Base-by-base conservation (phyloP, 2,888 invertebrate genomes). In the Teleogryllus oceanicus region DNA sequence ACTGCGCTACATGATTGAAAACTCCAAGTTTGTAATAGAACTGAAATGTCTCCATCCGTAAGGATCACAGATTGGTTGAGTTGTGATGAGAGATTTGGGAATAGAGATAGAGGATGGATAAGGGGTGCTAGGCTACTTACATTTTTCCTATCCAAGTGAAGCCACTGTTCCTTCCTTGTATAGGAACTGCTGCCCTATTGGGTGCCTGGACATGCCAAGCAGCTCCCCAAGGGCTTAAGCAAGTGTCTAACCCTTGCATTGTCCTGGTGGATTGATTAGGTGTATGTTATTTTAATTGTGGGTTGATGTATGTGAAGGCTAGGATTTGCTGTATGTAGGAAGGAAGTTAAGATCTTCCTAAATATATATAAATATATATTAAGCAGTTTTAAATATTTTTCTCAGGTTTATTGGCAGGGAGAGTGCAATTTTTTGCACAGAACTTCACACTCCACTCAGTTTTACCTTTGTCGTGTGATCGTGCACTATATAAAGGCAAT, bases 31-130 rank as follows among this genome's bases (percentile, higher is more conserved):
- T 75, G 24, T 75, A 24, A 76, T 21, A 76, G 76, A 24, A 76
- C 37, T 76, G 37, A 24, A 37, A 76, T 21, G 76, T 37, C 21
- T 24, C 76, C 21, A 24, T 76, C 37, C 37, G 76, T 37, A 21
- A 76, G 37, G 76, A 37, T 76, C 16, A 37, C 76, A 24, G 76
- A 21, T 16, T 78, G 62, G 62, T 79, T 79, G 79, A 79, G 75
- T 79, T 79, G 79, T 79, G 79, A 75, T 79, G 75, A 75, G 75
- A 74, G 16, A 74, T 79, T 20, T 62, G 62, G n/a, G 49, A 77
- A 49, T 77, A 77, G 49, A 49, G n/a, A 50, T 24, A 24, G 13
- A n/a, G 77, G 50, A 49, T 77, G 49, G 49, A 77, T 77, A 77
- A 77, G 50, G 49, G 77, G 49, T 37, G 8, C 37, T 37, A 77